Evolutionary conservation across 1,140 invertebrate genomes (phyloP).

Genomic region (Euura lappo): DNA sequence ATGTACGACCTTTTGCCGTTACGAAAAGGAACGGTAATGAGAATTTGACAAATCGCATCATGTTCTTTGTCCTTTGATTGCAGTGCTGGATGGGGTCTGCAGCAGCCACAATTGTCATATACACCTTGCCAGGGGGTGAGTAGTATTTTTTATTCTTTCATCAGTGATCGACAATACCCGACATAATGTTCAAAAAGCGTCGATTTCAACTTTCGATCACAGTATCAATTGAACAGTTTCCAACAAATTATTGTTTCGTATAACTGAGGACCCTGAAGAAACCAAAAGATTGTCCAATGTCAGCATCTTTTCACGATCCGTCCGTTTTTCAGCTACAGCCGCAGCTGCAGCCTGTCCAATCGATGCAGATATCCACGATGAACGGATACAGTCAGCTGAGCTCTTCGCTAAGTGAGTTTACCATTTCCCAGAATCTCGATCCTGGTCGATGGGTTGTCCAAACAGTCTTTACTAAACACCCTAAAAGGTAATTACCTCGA

Average conservation of each 20-base stretch:
- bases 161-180: too few species aligned
- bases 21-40: neutral
- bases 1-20: neutral
- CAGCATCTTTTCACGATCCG: neutral
- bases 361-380: conserved; percentile 58
- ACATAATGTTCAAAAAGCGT: too few species aligned
- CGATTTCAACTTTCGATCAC: too few species aligned
- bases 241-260: conserved; percentile 1
- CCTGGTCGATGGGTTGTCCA: neutral
- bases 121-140: conserved; percentile 50
- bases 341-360: conserved; percentile 56
- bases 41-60: too few species aligned
- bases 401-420: conserved; percentile 51
- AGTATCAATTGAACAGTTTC: neutral
- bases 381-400: conserved; percentile 59
- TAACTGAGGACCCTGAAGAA: neutral
- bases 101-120: conserved; percentile 50
- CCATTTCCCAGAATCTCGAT: neutral
- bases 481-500: conserved; percentile 54
- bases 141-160: neutral
- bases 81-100: conserved; percentile 49
- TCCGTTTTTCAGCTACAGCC: conserved; percentile 46
- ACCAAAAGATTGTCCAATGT: too few species aligned
- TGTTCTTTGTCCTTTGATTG: conserved; percentile 17
- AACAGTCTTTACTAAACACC: conserved; percentile 44